Evolutionary conservation across 2,797 vertebrate genomes (phyloP), one percentile per base, ranked within the genome.

Genomic region (Buceros bicornis): DNA sequence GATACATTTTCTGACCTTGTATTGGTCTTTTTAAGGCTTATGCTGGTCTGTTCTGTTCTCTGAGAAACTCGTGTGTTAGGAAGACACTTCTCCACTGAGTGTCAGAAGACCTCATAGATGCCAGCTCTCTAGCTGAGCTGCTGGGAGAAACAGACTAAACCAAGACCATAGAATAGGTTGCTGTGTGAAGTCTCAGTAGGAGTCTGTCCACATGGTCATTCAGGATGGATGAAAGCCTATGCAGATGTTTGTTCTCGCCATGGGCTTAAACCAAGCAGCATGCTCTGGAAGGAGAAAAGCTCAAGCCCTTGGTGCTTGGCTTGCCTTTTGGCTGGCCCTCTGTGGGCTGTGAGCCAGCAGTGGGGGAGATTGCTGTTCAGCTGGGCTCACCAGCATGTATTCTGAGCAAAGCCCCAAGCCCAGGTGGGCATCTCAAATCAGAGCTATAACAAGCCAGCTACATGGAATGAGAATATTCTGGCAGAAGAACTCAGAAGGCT

Each of bases 401-500:
- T 33, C 28, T 50, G 42, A 71, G 9, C 16, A 13, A 2, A 72
- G 13, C 24, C 22, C 16, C 26, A 66, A 31, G 22, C 12, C 31
- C 54, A 72, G 25, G 31, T 8, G n/a, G 25, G 13, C 48, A 21
- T 53, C 78, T 54, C 17, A 61, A 33, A 66, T 45, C 47, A 70
- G 20, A 72, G 20, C 16, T 57, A 13, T 8, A 66, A 69, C 18
- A 57, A 66, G 11, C 13, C 51, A 84, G 18, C 20, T 72, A 24
- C 0, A 1, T 18, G n/a, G n/a, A 76, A 82, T 0, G 1, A 47
- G 24, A 76, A 60, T 53, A 48, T 20, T 5, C 17, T 31, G 24
- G 18, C 42, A 57, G 8, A 56, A 72, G 25, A 40, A 8, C 10
- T 67, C 16, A 72, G 26, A 15, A 83, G 13, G 19, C 51, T 54